Conservation (phyloP, 2,113 vertebrate genomes). For the Oceanodroma tethys region DNA sequence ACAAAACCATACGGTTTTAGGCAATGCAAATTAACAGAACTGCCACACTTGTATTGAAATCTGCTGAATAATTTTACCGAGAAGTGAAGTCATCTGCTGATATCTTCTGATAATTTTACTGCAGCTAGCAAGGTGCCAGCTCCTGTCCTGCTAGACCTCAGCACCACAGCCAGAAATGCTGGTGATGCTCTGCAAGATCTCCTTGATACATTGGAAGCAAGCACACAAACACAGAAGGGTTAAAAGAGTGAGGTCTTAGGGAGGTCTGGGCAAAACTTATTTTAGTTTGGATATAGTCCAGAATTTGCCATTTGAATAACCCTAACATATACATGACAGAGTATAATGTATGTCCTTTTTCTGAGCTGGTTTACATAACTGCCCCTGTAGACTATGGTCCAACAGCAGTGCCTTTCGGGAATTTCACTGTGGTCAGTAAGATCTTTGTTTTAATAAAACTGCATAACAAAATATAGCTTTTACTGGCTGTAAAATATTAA, state of each 20-base stretch:
- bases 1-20: not conserved
- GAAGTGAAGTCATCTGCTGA: not conserved
- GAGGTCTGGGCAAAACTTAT: conserved; percentile 16
- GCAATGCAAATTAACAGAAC: not conserved
- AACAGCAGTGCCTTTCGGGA: not conserved
- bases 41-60: not conserved
- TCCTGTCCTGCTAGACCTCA: not conserved
- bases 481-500: conserved; percentile 42
- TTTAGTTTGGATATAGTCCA: conserved; percentile 46
- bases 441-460: conserved; percentile 46
- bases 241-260: not conserved
- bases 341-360: conserved; percentile 42
- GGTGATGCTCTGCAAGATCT: not conserved
- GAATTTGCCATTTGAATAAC: conserved; percentile 54
- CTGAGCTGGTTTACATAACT: conserved; percentile 50
- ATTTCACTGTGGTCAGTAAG: conserved; percentile 21
- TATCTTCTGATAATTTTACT: not conserved
- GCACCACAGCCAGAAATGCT: not conserved
- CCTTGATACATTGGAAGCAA: not conserved
- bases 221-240: not conserved
- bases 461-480: not conserved
- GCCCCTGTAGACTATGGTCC: conserved; percentile 16
- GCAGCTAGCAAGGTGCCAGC: not conserved
- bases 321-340: conserved; percentile 41
- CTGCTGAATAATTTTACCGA: not conserved